A percentile compares a stretch with the other conserved stretches of the same genome.
Conservation (phyloP, 2,797 vertebrate genomes). For the Danio jaintianensis region DNA sequence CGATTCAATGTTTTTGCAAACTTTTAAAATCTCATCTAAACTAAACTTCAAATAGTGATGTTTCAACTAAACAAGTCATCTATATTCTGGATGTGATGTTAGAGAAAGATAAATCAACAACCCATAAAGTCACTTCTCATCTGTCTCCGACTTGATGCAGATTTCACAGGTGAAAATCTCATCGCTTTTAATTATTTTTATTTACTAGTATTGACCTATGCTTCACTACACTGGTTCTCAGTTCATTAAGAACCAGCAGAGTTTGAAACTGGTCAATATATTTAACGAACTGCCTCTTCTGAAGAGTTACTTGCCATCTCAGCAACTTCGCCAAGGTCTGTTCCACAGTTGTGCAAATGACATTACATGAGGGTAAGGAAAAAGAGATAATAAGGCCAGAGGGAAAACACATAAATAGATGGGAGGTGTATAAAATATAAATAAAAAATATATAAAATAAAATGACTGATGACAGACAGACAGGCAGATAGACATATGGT, state of each 20-base stretch:
- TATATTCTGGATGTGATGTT: constrained; percentile 24
- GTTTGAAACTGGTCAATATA: constrained; percentile 72
- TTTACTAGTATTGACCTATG: constrained; percentile 72
- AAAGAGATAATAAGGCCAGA: not conserved
- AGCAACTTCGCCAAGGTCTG: constrained; percentile 61
- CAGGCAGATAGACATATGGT: too few relatives aligned
- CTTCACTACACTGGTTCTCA: constrained; percentile 70
- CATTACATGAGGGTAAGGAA: not conserved
- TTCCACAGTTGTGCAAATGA: constrained; percentile 30
- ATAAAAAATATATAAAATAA: too few relatives aligned
- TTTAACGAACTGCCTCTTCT: constrained; percentile 71
- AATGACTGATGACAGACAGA: too few relatives aligned
- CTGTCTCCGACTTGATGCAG: constrained; percentile 63
- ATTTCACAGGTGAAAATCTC: constrained; percentile 79
- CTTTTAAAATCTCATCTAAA: constrained; percentile 16
- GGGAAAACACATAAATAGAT: not conserved
- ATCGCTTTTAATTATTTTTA: constrained; percentile 78
- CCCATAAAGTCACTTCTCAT: constrained; percentile 58
- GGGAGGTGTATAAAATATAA: too few relatives aligned
- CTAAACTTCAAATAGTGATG: constrained; percentile 28
- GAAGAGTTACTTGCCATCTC: constrained; percentile 65
- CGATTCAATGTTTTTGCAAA: constrained; percentile 16
- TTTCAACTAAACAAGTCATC: constrained; percentile 42
- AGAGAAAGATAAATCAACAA: constrained; percentile 51
- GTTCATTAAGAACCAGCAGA: constrained; percentile 75